Base-by-base conservation (phyloP, 2,113 vertebrate genomes). In the Nansenia antarctica region DNA sequence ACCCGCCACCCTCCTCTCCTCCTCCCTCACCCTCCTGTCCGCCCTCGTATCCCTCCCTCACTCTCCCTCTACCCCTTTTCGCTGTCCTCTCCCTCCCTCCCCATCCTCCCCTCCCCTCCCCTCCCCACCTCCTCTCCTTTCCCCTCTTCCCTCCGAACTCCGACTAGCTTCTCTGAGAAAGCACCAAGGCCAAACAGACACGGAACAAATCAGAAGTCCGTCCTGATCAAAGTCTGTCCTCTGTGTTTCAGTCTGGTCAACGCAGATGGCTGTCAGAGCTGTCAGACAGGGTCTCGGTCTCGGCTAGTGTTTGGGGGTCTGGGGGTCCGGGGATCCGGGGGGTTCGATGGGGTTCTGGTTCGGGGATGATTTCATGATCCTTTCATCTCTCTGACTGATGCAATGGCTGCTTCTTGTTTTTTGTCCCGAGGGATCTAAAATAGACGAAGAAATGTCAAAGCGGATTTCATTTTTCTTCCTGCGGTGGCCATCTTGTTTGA, bases 321-420 rank as follows among this genome's bases (percentile, higher is more conserved):
- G 42, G 14, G 3, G 42, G 42, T 15, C 42, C 2, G 42, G 14
- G 14, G 14, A 12, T 8, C 42, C 42, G 2, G n/a, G 14, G 42
- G 14, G n/a, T n/a, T n/a, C n/a, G 42, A 47, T 47, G 42, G 1
- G 14, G 14, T 73, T 82, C 69, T 73, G 63, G 79, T 83, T 80
- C 76, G 74, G 85, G 80, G 63, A 76, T 75, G 39, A 35, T 73
- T 76, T 82, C 77, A 69, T 68, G 45, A 70, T 71, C 74, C 84
- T 90, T 92, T 91, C 84, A 90, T 90, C 86, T 88, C n/a, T 72
- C 64, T 85, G 86, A 85, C 76, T 78, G 85, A 89, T 87, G 86
- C 79, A 79, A 86, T 49, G 45, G 45, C 1, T 82, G 78, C 70
- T n/a, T n/a, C 67, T 79, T 86, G 79, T 85, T 91, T 90, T 88